Evolutionary conservation across 2,113 vertebrate genomes (phyloP).

Genomic region (Ovis canadensis): DNA sequence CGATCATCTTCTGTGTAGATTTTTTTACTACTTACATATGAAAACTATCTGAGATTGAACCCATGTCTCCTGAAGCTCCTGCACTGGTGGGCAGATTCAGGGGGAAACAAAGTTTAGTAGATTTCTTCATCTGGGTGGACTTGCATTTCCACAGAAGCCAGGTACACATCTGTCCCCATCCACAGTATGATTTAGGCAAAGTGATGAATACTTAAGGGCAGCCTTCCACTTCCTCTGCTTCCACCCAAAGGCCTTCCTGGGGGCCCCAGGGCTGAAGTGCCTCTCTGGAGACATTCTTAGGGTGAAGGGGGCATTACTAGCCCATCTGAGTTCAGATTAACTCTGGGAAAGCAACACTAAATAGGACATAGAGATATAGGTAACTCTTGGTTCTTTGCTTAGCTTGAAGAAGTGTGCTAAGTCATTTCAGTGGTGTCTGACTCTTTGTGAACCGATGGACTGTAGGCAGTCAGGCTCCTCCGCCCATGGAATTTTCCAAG

Average conservation of each 20-base stretch:
- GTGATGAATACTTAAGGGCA: background rate
- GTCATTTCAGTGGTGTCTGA: too few relatives aligned
- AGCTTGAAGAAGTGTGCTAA: too few relatives aligned
- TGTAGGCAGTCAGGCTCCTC: too few relatives aligned
- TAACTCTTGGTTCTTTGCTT: background rate
- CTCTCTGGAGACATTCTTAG: background rate
- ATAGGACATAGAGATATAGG: background rate
- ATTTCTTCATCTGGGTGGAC: too few relatives aligned
- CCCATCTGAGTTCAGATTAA: background rate
- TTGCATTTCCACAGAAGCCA: background rate
- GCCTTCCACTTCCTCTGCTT: background rate
- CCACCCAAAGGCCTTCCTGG: background rate
- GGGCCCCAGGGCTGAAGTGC: background rate
- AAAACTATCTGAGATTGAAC: too few relatives aligned
- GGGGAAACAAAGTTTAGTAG: too few relatives aligned
- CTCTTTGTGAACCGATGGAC: too few relatives aligned
- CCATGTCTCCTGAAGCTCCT: too few relatives aligned
- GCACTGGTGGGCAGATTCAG: too few relatives aligned
- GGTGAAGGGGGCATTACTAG: background rate
- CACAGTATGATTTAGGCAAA: background rate
- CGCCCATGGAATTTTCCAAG: too few relatives aligned
- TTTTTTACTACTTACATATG: too few relatives aligned
- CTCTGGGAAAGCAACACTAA: background rate
- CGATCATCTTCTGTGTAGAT: too few relatives aligned
- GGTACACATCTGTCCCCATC: background rate